Base-by-base conservation (phyloP, 2,797 vertebrate species). In the Microchirus variegatus region DNA sequence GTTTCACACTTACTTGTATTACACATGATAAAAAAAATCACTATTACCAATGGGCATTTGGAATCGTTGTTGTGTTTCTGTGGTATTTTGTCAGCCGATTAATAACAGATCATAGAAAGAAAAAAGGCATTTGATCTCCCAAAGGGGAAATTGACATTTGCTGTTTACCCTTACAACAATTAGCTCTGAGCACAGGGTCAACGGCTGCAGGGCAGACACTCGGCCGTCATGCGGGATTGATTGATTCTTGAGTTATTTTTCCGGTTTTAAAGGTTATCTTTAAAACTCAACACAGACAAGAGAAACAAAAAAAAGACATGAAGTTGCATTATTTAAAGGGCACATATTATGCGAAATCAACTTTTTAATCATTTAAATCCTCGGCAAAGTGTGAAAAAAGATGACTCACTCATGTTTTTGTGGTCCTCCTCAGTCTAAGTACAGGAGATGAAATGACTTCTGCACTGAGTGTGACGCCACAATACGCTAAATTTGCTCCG, bases 161-260 rank as follows among this genome's bases (percentile, higher is more conserved):
- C 19, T 40, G 47, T 72, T 64, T 63, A n/a, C 38, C 45, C 50
- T 35, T 15, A 8, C n/a, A 56, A 42, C 63, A 67, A 77, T 78
- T 72, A 79, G 58, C 51, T 48, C 10, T 41, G 57, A 63, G 63
- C 65, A 63, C 11, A 68, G 50, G 75, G 83, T 89, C 78, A 78
- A 64, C 67, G 82, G 77, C 78, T 73, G 68, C 76, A 15, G 62
- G 67, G 65, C 75, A 77, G 53, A 79, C 48, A 69, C 61, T 62
- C 26, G 14, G 59, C 45, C 70, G 42, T 85, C 81, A 85, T 78
- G 43, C 78, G 76, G 82, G 51, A 85, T 56, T 82, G 57, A 83
- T 82, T 19, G 51, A 40, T 37, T 63, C 54, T 26, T 6, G 22
- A 7, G 19, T n/a, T 52, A 44, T 72, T 66, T 78, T 78, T 68